Evolutionary conservation across 2,113 vertebrate genomes (phyloP).

Genomic region (Bubo bubo): DNA sequence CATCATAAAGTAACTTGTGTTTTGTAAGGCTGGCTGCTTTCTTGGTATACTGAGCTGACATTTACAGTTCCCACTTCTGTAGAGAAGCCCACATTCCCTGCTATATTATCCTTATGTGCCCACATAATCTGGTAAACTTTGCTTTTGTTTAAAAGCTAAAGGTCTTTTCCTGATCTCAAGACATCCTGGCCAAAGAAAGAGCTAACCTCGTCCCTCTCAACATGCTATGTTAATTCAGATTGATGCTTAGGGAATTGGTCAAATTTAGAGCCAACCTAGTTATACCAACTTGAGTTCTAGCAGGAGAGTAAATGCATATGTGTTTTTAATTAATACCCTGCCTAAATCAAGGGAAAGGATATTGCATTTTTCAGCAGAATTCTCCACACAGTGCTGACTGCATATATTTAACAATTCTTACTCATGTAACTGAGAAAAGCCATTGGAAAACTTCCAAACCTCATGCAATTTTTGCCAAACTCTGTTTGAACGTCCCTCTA

Average conservation of each 20-base stretch:
- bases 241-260: background rate
- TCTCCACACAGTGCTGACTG: slow-evolving; percentile 10
- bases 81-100: background rate
- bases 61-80: background rate
- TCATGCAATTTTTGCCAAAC: background rate
- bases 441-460: background rate
- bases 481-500: background rate
- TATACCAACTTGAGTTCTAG: slow-evolving; percentile 6
- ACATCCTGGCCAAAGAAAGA: background rate
- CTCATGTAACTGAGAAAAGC: background rate
- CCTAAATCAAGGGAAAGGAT: slow-evolving; percentile 20
- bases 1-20: background rate
- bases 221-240: background rate
- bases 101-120: background rate
- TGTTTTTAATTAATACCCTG: slow-evolving; percentile 59
- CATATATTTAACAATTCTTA: slow-evolving; percentile 22
- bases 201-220: background rate
- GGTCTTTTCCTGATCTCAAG: background rate
- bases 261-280: background rate
- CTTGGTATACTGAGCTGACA: slow-evolving; percentile 13
- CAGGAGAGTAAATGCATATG: background rate
- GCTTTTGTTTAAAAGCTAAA: slow-evolving; percentile 20
- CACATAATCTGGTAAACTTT: background rate
- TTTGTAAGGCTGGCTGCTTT: background rate
- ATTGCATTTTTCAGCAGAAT: slow-evolving; percentile 62